phyloP scores from a whole-genome alignment of 2,888 invertebrate genomes.

The Coecobrya sp. region DNA sequence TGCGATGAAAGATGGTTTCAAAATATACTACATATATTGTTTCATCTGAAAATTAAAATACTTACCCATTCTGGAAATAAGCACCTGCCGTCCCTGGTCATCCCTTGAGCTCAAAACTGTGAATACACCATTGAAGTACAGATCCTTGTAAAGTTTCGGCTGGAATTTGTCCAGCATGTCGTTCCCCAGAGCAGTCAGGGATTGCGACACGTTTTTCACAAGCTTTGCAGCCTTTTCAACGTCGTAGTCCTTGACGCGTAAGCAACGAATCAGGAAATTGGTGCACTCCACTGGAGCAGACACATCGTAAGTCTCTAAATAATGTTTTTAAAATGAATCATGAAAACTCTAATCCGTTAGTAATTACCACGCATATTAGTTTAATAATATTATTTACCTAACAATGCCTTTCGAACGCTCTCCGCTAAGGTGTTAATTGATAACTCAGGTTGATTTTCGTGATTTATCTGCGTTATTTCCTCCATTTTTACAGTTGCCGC shows the following conservation, averaged over 20 bases:
- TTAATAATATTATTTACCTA: slow-evolving; percentile 41
- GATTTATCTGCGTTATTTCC: background rate
- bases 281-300: slow-evolving; percentile 56
- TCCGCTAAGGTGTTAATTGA: slow-evolving; percentile 25
- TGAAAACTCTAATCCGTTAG: too few relatives aligned
- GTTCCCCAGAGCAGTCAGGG: slow-evolving; percentile 34
- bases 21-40: too few relatives aligned
- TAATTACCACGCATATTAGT: background rate
- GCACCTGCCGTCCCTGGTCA: slow-evolving; percentile 60
- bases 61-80: slow-evolving; percentile 64
- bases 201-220: slow-evolving; percentile 61
- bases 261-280: slow-evolving; percentile 62
- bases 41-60: background rate
- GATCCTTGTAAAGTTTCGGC: slow-evolving; percentile 65
- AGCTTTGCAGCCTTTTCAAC: slow-evolving; percentile 65
- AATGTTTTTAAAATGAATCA: background rate
- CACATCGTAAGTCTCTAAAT: slow-evolving; percentile 48
- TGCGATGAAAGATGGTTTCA: too few relatives aligned
- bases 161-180: slow-evolving; percentile 73
- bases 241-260: slow-evolving; percentile 69
- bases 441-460: slow-evolving; percentile 18
- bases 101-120: slow-evolving; percentile 62
- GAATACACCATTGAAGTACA: slow-evolving; percentile 40
- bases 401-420: slow-evolving; percentile 44
- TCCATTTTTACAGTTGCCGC: slow-evolving; percentile 35